Conservation (phyloP, 1,140 invertebrate species). For the Nomia melanderi region DNA sequence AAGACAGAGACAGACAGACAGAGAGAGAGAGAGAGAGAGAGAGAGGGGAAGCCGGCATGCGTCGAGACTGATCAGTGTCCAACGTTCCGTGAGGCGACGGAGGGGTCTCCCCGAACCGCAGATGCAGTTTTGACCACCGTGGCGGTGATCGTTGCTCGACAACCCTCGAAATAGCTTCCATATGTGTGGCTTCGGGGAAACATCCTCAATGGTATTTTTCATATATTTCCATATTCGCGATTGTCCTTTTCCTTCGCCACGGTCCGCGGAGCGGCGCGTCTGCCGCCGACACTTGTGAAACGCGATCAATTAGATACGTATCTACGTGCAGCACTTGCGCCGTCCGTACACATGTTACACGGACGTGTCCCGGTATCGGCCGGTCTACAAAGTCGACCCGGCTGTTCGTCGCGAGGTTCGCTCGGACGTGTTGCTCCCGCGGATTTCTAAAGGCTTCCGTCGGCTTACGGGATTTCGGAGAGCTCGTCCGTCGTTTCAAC, state of each 20-base stretch:
- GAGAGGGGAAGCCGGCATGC: slow-evolving; percentile 21
- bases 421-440: too few relatives aligned
- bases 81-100: slow-evolving; percentile 60
- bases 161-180: slow-evolving; percentile 46
- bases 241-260: not conserved
- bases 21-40: not conserved
- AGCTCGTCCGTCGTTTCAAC: too few relatives aligned
- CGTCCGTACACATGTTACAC: not conserved
- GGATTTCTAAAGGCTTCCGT: too few relatives aligned
- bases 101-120: slow-evolving; percentile 62
- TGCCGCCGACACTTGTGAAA: not conserved
- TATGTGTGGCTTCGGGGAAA: slow-evolving; percentile 45
- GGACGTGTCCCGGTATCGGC: not conserved
- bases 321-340: not conserved
- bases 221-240: slow-evolving; percentile 54
- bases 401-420: not conserved
- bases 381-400: too few relatives aligned
- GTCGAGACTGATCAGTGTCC: slow-evolving; percentile 57
- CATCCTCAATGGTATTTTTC: slow-evolving; percentile 46
- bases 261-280: slow-evolving; percentile 5
- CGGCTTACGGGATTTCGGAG: too few relatives aligned
- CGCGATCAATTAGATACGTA: slow-evolving; percentile 2
- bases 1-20: not conserved
- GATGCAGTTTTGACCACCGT: slow-evolving; percentile 65
- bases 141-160: slow-evolving; percentile 50